phyloP scores from a whole-genome alignment of 2,888 invertebrate species.

The Sphinx pinastri region DNA sequence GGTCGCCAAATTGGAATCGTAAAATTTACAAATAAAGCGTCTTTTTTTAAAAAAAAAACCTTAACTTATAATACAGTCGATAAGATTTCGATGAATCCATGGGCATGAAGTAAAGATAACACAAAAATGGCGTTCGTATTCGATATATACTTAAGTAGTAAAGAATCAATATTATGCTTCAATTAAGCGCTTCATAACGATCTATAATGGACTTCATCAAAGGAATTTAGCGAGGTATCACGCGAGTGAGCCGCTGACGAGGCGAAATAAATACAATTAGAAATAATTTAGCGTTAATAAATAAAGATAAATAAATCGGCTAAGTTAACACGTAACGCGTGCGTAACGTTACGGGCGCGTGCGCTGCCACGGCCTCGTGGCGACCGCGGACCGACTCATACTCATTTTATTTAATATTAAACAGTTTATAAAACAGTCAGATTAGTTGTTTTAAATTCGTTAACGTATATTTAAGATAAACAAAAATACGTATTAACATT shows the following conservation, averaged over 20 bases:
- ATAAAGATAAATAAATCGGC: constrained; percentile 17
- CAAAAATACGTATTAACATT: too few relatives aligned
- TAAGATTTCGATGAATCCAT: constrained; percentile 21
- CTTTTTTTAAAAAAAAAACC: neutral
- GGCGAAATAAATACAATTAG: constrained; percentile 1
- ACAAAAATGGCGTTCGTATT: neutral
- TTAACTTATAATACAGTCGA: constrained; percentile 19
- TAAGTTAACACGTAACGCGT: constrained; percentile 12
- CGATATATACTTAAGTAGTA: constrained; percentile 2
- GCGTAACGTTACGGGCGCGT: neutral
- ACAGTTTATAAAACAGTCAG: neutral
- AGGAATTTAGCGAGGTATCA: neutral
- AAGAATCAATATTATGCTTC: constrained; percentile 15
- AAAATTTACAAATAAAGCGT: constrained; percentile 22
- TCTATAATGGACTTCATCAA: neutral
- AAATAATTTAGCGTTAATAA: constrained; percentile 22
- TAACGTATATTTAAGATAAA: too few relatives aligned
- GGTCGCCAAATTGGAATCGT: constrained; percentile 1
- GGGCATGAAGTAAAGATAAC: neutral
- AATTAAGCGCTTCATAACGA: constrained; percentile 9
- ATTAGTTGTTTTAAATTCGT: too few relatives aligned
- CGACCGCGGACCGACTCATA: neutral
- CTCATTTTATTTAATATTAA: neutral
- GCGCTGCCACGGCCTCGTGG: neutral
- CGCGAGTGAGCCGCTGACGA: neutral